Evolutionary conservation across 2,888 invertebrate species (phyloP), one percentile per base, ranked within the genome.

Genomic region (Neoitamus cyanurus): DNA sequence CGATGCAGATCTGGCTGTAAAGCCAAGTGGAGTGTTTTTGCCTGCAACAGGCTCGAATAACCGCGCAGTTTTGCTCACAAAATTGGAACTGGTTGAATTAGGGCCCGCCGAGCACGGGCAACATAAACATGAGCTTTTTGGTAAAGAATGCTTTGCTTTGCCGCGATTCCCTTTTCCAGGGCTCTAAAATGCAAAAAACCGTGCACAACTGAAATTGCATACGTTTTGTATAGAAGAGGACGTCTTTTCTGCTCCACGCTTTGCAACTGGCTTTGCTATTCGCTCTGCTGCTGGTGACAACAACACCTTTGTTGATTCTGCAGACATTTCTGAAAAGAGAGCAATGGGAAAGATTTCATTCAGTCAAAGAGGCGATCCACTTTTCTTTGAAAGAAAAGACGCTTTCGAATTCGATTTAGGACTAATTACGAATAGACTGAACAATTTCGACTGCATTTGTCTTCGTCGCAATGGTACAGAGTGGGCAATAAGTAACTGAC

Each of bases 131-230:
- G 42, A 42, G 42, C 15, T 37, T 46, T 77, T 75, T 73, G 20
- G 46, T 46, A 46, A 70, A 30, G 75, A 77, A 77, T 42, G 28
- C 28, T 70, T 70, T 69, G 34, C 75, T 28, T 77, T 77, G 46
- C 20, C 42, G 77, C 42, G 37, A 42, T 42, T 46, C 37, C 37
- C 5, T 28, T 77, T 77, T 77, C 25, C 77, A 77, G 13, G 9
- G 46, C 42, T 46, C 28, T 46, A 77, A 42, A 77, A 77, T 25
- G 77, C 77, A 77, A 77, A 77, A 77, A 77, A 31, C 13, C 46
- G 25, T 77, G 73, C 77, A 77, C 37, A 77, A 77, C 77, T 77
- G 42, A 42, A 77, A 77, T 77, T 77, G 77, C 77, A 77, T 77
- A 77, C 77, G 77, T 77, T 77, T 42, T 58, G 58, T 58, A 28